phyloP scores from a whole-genome alignment of 2,797 vertebrate genomes.

The Chelon auratus region DNA sequence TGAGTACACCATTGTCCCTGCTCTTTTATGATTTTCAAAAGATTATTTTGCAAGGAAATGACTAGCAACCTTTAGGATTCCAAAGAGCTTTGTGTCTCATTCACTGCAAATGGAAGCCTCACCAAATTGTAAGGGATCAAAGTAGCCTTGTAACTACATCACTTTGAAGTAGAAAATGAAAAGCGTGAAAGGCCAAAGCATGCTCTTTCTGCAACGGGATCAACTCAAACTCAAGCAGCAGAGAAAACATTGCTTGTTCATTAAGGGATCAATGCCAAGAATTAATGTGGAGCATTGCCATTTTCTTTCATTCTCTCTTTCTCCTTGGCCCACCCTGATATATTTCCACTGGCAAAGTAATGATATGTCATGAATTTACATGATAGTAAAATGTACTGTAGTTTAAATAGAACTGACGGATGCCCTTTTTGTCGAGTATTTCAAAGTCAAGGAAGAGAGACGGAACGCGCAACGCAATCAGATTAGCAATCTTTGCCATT shows the following conservation, averaged over 20 bases:
- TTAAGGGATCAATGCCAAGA: slow-evolving; percentile 45
- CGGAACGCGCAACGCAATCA: slow-evolving; percentile 26
- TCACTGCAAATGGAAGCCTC: slow-evolving; percentile 48
- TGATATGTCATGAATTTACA: slow-evolving; percentile 36
- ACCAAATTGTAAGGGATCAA: slow-evolving; percentile 61
- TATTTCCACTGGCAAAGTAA: slow-evolving; percentile 45
- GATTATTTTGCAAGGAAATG: slow-evolving; percentile 23
- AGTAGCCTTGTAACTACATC: slow-evolving; percentile 37
- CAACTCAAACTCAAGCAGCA: slow-evolving; percentile 42
- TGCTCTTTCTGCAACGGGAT: slow-evolving; percentile 25
- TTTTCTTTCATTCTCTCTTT: slow-evolving; percentile 11
- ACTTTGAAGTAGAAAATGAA: slow-evolving; percentile 62
- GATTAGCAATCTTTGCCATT: slow-evolving; percentile 50
- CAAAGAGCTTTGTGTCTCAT: slow-evolving; percentile 33
- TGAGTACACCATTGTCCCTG: slow-evolving; percentile 27
- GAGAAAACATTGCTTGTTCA: slow-evolving; percentile 52
- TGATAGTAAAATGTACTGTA: slow-evolving; percentile 21
- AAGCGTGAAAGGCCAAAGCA: slow-evolving; percentile 50
- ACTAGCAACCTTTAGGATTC: slow-evolving; percentile 36
- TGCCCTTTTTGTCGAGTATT: slow-evolving; percentile 29
- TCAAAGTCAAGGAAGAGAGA: slow-evolving; percentile 39
- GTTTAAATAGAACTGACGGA: slow-evolving; percentile 28
- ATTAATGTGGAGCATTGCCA: slow-evolving; percentile 23
- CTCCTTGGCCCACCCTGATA: slow-evolving; percentile 10
- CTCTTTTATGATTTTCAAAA: slow-evolving; percentile 47